Evolutionary conservation across 2,797 vertebrate genomes (phyloP).

Genomic region (Poeciliopsis presidionis): DNA sequence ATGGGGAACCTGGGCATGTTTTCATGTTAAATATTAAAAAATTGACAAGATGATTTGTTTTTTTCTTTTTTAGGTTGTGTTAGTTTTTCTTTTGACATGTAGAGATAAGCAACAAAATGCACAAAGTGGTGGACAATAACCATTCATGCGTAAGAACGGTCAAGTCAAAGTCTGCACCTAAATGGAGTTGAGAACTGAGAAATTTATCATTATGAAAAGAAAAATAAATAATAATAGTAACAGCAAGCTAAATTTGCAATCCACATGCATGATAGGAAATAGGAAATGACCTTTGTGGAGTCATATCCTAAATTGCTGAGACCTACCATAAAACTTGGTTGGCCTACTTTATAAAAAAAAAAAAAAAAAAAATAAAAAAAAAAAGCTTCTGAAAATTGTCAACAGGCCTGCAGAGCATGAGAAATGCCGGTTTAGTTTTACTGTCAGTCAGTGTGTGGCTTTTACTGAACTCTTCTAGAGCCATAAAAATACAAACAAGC

Average conservation of each 20-base stretch:
- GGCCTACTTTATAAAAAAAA: neutral
- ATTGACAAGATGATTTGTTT: neutral
- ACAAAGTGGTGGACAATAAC: neutral
- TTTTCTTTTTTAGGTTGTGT: neutral
- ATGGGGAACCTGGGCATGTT: neutral
- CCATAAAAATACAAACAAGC: conserved; percentile 20
- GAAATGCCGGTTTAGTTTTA: conserved; percentile 1
- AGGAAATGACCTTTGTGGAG: neutral
- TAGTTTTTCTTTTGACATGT: neutral
- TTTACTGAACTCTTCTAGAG: conserved; percentile 13
- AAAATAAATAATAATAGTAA: neutral
- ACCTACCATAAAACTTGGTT: neutral
- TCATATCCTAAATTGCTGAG: neutral
- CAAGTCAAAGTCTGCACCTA: neutral
- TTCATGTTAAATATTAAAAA: neutral
- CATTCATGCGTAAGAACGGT: neutral
- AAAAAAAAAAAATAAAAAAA: neutral
- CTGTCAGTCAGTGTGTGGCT: conserved; percentile 13
- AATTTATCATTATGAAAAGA: neutral
- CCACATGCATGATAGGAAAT: neutral
- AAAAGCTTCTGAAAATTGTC: conserved; percentile 1
- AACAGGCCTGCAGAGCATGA: neutral
- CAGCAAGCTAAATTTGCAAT: too few species aligned
- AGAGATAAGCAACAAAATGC: neutral
- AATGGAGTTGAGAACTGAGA: neutral